These are phyloP conservation scores for Malurus alboscapulatus DNA, from an alignment of 2,113 vertebrate species.

Conservation along the genomic window DNA sequence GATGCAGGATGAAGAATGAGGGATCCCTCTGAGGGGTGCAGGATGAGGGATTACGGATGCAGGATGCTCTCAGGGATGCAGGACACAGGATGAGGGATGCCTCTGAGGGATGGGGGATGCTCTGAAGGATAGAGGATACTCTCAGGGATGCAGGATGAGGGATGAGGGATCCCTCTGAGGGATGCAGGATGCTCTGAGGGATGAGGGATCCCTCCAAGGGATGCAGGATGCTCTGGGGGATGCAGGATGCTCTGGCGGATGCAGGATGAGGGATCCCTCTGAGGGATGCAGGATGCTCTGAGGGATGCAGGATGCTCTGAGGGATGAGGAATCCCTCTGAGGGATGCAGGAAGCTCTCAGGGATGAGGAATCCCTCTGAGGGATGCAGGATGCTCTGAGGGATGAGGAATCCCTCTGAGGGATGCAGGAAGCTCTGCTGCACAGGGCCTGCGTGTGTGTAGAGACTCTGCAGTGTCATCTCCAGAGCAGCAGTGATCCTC, in stretches of 20 bases:
- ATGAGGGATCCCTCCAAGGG: too few relatives aligned
- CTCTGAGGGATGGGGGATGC: neutral
- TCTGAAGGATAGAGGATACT: neutral
- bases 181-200: neutral
- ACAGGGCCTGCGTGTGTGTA: accelerated
- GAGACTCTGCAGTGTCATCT: neutral
- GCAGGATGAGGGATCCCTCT: too few relatives aligned
- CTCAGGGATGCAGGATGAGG: neutral
- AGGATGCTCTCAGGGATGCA: neutral
- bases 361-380: neutral
- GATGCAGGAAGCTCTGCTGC: neutral
- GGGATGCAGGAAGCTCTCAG: neutral
- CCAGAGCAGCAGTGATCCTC: neutral
- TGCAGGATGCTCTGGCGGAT: neutral
- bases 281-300: neutral
- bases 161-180: too few relatives aligned
- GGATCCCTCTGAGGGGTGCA: too few relatives aligned
- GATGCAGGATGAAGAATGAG: neutral
- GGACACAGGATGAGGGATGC: neutral
- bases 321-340: neutral
- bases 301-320: neutral
- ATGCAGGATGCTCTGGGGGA: neutral
- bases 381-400: neutral
- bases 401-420: neutral
- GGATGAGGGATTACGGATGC: neutral